Evolutionary conservation across 1,140 invertebrate species (phyloP).

Genomic region (Caerostris extrusa): DNA sequence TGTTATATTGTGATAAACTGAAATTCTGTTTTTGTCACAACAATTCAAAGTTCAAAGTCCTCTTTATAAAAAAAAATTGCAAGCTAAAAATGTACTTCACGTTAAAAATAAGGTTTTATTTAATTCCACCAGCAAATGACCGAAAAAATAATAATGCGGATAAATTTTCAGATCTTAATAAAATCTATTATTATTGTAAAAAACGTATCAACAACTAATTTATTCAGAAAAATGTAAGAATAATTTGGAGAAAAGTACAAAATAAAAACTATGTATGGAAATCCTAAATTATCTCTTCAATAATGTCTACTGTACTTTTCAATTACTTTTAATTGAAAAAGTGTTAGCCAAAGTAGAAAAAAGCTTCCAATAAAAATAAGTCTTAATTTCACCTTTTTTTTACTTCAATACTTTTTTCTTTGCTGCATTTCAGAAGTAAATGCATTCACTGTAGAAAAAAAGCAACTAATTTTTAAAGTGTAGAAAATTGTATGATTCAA

Average conservation of each 20-base stretch:
- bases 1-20: too few relatives aligned
- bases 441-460: neutral
- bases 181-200: too few relatives aligned
- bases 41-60: too few relatives aligned
- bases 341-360: constrained; percentile 6
- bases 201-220: too few relatives aligned
- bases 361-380: neutral
- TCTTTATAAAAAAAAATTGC: too few relatives aligned
- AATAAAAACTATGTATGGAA: neutral
- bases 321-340: constrained; percentile 42
- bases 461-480: neutral
- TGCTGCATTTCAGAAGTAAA: neutral
- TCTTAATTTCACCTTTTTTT: constrained; percentile 24
- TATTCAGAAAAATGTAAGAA: too few relatives aligned
- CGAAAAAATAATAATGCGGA: too few relatives aligned
- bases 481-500: neutral
- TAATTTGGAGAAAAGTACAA: neutral
- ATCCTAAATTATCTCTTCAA: neutral
- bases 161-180: too few relatives aligned
- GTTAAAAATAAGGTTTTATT: too few relatives aligned
- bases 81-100: too few relatives aligned
- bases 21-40: too few relatives aligned
- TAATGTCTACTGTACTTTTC: constrained; percentile 32
- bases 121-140: too few relatives aligned
- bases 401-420: neutral